Base-by-base conservation (phyloP, 2,113 vertebrate genomes). In the Cromileptes altivelis region DNA sequence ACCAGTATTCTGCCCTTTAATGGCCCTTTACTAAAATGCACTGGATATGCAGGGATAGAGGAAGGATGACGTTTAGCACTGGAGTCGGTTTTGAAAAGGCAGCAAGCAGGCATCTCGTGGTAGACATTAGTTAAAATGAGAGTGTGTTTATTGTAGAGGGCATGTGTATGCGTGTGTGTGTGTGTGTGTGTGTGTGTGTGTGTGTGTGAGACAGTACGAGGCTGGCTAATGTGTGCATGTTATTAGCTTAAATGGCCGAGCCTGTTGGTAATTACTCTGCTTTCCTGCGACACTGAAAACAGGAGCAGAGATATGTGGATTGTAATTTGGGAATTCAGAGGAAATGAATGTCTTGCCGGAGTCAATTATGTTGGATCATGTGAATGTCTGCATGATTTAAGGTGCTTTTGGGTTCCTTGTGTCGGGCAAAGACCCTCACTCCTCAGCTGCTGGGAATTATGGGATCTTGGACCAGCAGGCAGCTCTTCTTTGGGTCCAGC, bases 341-440 rank as follows among this genome's bases (percentile, higher is more conserved):
- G 25, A 87, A 93, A 90, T 88, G 1, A 84, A 63, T 58, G 75
- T 58, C 79, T 70, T 84, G 80, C 75, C 33, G 82, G 60, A 61
- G 67, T 81, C 78, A 70, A 70, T 93, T 84, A 79, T 12, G 18
- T 76, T 30, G 88, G 63, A 87, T 85, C 62, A 81, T 85, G 84
- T 87, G 85, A 87, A 57, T 8, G 76, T n/a, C 1, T 70, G 49
- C 79, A 0, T 87, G 72, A 30, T 80, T 86, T 19, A 89, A 96
- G 95, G 96, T n/a, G 96, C 95, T 0, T 96, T 96, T 68, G 96
- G 95, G 27, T 96, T 96, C 89, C 94, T 96, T 0, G 93, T 96
- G 61, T 93, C 93, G 6, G 95, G 95, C 6, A 93, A 91, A 85
- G 90, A 95, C 72, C 87, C 91, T 15, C 78, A 88, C 58, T 85